Conservation (phyloP, 2,888 invertebrate genomes). For the Buathra laborator region DNA sequence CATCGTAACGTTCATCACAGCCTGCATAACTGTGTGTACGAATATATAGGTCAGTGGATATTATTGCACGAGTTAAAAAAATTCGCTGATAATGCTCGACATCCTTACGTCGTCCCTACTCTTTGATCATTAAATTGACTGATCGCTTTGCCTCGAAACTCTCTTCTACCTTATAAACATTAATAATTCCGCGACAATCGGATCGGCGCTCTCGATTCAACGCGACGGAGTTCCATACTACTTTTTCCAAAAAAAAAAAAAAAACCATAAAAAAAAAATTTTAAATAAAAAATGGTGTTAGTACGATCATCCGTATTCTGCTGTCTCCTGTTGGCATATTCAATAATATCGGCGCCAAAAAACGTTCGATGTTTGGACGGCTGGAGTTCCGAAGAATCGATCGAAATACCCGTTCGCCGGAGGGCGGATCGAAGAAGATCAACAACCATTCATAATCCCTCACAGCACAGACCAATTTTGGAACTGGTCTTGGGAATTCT, state of each 20-base stretch:
- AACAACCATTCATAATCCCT: constrained; percentile 20
- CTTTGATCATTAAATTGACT: background rate
- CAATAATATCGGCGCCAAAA: constrained; percentile 31
- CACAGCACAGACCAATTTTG: constrained; percentile 74
- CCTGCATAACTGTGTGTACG: constrained; percentile 10
- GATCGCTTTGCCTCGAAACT: background rate
- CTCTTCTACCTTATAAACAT: background rate
- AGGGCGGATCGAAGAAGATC: constrained; percentile 33
- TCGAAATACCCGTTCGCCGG: constrained; percentile 70
- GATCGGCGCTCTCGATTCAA: constrained; percentile 25
- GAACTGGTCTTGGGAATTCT: constrained; percentile 76
- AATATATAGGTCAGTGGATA: constrained; percentile 39
- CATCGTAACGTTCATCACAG: constrained; percentile 7
- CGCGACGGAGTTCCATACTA: background rate
- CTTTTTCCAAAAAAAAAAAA: background rate
- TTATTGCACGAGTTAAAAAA: constrained; percentile 41
- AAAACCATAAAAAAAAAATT: background rate
- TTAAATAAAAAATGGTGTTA: constrained; percentile 17
- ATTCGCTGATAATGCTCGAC: constrained; percentile 52
- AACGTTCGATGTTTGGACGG: constrained; percentile 16
- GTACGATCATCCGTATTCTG: constrained; percentile 29
- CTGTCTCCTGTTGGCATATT: constrained; percentile 26
- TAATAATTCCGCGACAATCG: constrained; percentile 28
- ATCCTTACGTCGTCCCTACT: constrained; percentile 18
- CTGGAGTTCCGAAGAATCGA: constrained; percentile 71